Percentiles rank a stretch among this genome's conserved stretches.
These are phyloP conservation scores for Labrus mixtus DNA, from an alignment of 2,113 vertebrate species.

Conservation along the genomic window DNA sequence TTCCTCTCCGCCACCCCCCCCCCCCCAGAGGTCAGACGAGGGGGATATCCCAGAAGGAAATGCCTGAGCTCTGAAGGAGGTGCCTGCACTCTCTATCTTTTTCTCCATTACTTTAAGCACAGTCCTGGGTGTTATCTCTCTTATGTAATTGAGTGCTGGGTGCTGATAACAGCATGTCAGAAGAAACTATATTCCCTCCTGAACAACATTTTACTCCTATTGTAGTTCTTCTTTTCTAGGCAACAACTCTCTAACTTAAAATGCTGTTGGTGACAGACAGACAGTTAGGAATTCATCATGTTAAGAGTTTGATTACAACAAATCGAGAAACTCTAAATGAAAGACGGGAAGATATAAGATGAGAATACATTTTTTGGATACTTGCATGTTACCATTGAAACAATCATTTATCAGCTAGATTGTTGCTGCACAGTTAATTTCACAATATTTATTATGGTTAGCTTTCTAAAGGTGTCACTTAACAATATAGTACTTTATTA, in stretches of 20 bases:
- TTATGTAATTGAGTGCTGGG: constrained; percentile 68
- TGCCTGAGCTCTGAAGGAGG: constrained; percentile 77
- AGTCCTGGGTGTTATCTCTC: constrained; percentile 66
- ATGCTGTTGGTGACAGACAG: constrained; percentile 2
- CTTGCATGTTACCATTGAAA: not conserved
- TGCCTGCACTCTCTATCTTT: constrained; percentile 56
- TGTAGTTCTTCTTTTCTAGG: constrained; percentile 3
- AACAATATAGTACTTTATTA: not conserved
- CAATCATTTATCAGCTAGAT: not conserved
- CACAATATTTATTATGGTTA: not conserved
- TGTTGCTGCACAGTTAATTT: not conserved
- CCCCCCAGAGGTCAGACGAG: constrained; percentile 67
- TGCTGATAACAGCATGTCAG: constrained; percentile 64
- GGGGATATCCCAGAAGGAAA: constrained; percentile 81
- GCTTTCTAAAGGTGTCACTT: not conserved
- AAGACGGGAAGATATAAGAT: not conserved
- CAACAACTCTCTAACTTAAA: constrained; percentile 19
- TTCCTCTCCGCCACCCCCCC: constrained; percentile 70
- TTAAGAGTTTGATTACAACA: not conserved
- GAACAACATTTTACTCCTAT: constrained; percentile 12
- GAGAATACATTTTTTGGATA: not conserved
- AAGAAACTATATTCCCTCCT: constrained; percentile 32
- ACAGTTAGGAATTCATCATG: constrained; percentile 7
- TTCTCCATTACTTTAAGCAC: constrained; percentile 53
- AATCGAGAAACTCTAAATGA: not conserved